These are phyloP conservation scores for Microtus ochrogaster DNA, from an alignment of 2,113 vertebrate species.

Conservation along the genomic window DNA sequence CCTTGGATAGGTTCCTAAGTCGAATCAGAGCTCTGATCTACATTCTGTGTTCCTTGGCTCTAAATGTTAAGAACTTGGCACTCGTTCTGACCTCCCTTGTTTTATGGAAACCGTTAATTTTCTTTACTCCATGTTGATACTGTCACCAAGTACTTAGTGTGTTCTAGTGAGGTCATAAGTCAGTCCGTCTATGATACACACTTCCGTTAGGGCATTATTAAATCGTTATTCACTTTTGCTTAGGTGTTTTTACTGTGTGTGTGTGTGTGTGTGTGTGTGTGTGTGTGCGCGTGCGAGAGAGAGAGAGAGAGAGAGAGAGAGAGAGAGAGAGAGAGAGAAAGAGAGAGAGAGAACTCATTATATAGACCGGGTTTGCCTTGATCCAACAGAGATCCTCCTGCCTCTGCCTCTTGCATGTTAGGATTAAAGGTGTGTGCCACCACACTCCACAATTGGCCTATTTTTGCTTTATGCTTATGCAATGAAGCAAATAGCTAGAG, in stretches of 20 bases:
- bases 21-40: background rate
- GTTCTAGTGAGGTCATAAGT: background rate
- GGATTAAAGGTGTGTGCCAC: background rate
- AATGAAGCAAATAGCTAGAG: background rate
- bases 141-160: background rate
- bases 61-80: background rate
- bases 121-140: background rate
- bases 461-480: background rate
- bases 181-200: background rate
- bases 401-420: background rate
- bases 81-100: background rate
- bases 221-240: background rate
- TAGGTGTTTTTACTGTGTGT: background rate
- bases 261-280: background rate
- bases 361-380: background rate
- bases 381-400: background rate
- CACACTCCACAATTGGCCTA: background rate
- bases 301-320: background rate
- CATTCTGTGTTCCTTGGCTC: background rate
- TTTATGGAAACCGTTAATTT: background rate
- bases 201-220: background rate
- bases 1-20: background rate
- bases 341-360: background rate
- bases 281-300: background rate
- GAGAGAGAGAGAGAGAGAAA: background rate